phyloP scores from a whole-genome alignment of 2,113 vertebrate genomes.

The Pristiophorus japonicus region DNA sequence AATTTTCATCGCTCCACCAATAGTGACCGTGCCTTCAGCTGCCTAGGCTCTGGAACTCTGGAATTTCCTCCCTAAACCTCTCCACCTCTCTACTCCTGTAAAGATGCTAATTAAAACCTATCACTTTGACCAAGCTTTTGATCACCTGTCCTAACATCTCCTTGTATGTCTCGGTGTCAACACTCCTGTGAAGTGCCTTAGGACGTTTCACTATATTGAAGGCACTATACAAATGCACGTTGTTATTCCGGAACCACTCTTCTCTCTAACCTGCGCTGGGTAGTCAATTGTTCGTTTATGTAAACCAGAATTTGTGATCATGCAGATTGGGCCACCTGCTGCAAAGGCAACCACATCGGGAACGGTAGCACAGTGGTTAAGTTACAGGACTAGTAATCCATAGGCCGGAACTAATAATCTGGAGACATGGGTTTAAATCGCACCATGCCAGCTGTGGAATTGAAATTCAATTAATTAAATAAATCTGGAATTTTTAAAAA shows the following conservation, averaged over 20 bases:
- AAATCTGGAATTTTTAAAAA: no score
- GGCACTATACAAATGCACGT: neutral
- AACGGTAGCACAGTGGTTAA: no score
- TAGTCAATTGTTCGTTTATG: neutral
- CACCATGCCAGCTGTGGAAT: no score
- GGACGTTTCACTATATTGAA: no score
- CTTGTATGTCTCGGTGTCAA: neutral
- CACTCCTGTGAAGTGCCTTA: neutral
- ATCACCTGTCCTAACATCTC: neutral
- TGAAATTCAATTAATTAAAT: no score
- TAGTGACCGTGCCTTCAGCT: neutral
- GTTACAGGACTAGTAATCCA: no score
- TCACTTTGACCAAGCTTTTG: neutral
- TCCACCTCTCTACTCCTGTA: neutral
- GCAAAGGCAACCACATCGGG: neutral
- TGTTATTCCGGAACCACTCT: neutral
- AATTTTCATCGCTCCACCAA: neutral
- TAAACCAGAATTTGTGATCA: no score
- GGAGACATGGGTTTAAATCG: no score
- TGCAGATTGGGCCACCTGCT: no score
- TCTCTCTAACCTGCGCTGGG: neutral
- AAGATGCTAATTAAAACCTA: neutral
- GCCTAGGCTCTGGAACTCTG: neutral
- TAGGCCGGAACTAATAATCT: no score
- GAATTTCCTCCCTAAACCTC: neutral